These are phyloP conservation scores for Hermaeophaga mercurialis DNA, from an alignment of 2,888 invertebrate genomes.

Conservation along the genomic window DNA sequence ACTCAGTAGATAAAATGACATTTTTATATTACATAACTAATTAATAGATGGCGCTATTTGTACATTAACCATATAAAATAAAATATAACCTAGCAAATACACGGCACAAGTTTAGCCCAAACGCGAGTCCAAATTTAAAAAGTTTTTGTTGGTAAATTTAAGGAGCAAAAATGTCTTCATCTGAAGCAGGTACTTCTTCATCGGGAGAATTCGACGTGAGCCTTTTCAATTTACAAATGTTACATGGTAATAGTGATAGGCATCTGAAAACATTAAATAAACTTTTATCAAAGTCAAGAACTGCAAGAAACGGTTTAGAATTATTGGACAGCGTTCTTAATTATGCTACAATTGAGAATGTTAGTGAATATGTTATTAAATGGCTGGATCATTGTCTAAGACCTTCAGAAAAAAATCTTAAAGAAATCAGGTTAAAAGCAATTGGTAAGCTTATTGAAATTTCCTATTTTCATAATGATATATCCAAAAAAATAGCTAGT, in stretches of 20 bases:
- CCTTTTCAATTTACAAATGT: slow-evolving; percentile 35
- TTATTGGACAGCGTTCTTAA: slow-evolving; percentile 35
- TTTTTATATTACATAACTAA: too few relatives aligned
- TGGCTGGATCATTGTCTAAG: slow-evolving; percentile 40
- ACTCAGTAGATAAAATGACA: too few relatives aligned
- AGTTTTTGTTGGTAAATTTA: too few relatives aligned
- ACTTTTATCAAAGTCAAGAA: slow-evolving; percentile 36
- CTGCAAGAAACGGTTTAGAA: slow-evolving; percentile 38
- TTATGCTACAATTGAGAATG: slow-evolving; percentile 28
- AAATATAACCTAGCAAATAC: too few relatives aligned
- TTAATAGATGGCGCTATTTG: too few relatives aligned
- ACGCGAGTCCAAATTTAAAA: too few relatives aligned
- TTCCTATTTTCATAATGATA: slow-evolving; percentile 36
- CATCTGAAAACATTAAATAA: slow-evolving; percentile 37
- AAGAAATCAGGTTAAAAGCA: slow-evolving; percentile 35
- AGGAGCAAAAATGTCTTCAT: not conserved
- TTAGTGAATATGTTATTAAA: slow-evolving; percentile 34
- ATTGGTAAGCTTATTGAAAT: slow-evolving; percentile 36
- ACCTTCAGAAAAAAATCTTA: slow-evolving; percentile 35
- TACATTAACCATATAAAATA: too few relatives aligned
- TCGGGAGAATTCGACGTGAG: not conserved
- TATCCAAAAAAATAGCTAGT: slow-evolving; percentile 40
- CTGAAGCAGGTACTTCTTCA: not conserved
- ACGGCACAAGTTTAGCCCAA: too few relatives aligned
- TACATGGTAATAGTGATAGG: slow-evolving; percentile 31